A percentile compares a stretch with the other conserved stretches of the same genome.
These are phyloP conservation scores for Choloepus hoffmanni DNA, from an alignment of 2,113 vertebrate genomes.

Conservation along the genomic window DNA sequence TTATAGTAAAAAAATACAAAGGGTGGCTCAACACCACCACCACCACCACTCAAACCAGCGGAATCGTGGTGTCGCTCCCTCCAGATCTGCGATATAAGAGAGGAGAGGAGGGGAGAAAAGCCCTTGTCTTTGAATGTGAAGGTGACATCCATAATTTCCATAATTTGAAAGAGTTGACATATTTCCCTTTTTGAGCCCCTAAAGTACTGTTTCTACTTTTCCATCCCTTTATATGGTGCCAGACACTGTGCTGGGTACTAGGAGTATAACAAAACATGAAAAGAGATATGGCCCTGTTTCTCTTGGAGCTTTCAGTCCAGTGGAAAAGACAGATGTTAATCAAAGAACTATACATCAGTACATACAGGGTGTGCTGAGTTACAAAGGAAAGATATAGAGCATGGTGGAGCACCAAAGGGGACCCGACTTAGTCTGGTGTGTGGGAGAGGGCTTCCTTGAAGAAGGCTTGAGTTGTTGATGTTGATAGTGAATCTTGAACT, in stretches of 20 bases:
- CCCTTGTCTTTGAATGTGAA: not conserved
- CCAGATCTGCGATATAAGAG: not conserved
- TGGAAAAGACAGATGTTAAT: not conserved
- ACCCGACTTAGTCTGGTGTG: accelerated
- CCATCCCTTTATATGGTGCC: not conserved
- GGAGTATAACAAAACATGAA: not conserved
- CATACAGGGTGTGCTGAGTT: not conserved
- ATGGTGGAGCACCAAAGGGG: not conserved
- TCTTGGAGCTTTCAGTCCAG: not conserved
- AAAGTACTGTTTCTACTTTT: too few species aligned
- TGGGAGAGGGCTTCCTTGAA: not conserved
- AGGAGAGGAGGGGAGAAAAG: not conserved
- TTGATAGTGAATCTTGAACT: not conserved
- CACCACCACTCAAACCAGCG: not conserved
- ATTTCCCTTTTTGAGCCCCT: not conserved
- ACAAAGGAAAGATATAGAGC: not conserved
- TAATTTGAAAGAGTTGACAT: not conserved
- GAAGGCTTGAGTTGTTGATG: not conserved
- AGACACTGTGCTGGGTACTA: not conserved
- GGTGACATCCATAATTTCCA: not conserved
- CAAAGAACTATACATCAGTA: not conserved
- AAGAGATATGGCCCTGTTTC: not conserved
- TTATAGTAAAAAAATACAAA: not conserved
- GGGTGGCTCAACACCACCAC: too few species aligned
- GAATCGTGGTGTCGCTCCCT: accelerated